Conservation (phyloP, 2,888 invertebrate species). For the Aphidoletes aphidimyza region DNA sequence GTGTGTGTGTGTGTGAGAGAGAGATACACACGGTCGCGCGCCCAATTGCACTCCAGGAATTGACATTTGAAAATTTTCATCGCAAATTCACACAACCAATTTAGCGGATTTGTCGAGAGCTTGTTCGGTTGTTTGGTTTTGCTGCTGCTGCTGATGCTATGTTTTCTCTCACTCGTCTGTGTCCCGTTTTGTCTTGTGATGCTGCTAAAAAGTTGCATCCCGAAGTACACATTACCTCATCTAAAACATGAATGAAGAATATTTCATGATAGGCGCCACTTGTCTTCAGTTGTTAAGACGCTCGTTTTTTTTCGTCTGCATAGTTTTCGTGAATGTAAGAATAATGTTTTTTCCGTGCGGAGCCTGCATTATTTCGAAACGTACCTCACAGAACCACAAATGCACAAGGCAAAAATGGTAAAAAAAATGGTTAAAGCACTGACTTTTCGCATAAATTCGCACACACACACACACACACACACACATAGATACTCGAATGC, state of each 20-base stretch:
- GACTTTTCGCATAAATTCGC: background rate
- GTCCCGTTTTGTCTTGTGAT: background rate
- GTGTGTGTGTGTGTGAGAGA: too few relatives aligned
- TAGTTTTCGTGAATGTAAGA: conserved; percentile 28
- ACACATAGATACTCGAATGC: background rate
- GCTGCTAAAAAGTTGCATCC: background rate
- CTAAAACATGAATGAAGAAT: conserved; percentile 41
- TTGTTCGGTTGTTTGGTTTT: too few relatives aligned
- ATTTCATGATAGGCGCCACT: conserved; percentile 50
- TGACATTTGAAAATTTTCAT: too few relatives aligned
- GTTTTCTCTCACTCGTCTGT: too few relatives aligned
- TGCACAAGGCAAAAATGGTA: conserved; percentile 29
- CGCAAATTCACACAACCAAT: too few relatives aligned
- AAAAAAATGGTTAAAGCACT: background rate
- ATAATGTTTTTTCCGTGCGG: background rate
- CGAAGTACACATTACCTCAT: background rate
- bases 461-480: background rate
- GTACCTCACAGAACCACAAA: background rate
- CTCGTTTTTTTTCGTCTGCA: conserved; percentile 10
- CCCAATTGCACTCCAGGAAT: too few relatives aligned
- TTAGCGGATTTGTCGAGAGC: too few relatives aligned
- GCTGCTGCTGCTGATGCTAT: too few relatives aligned
- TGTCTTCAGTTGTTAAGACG: conserved; percentile 50
- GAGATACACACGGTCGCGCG: too few relatives aligned
- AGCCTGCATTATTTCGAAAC: background rate